Evolutionary conservation across 2,113 vertebrate species (phyloP), one percentile per base, ranked within the genome.

Genomic region (Casuarius casuarius): DNA sequence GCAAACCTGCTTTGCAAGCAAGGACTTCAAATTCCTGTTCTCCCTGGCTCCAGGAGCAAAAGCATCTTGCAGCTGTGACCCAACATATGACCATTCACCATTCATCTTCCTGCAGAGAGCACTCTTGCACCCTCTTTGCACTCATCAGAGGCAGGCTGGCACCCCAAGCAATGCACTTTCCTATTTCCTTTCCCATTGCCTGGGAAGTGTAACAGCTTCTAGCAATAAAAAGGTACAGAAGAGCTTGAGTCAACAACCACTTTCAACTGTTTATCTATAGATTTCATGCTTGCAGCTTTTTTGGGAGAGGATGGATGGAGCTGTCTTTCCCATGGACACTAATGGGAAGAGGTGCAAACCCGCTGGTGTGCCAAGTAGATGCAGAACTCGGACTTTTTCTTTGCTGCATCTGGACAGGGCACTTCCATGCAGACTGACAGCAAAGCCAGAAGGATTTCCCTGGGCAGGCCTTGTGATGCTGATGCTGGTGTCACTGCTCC

Each of bases 71-170:
- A 42, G 28, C 68, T 70, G 40, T 75, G 83, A 65, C 61, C 80
- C 90, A 80, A 15, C 5, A 0, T 10, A 48, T 51, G 44, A 44
- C 85, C 48, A 83, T 9, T n/a, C 85, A 80, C 31, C 16, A 80
- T 42, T 35, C 28, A 49, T 63, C 63, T 29, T 95, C 85, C 95
- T 88, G 72, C 88, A 93, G 72, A 38, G 85, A 86, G 75, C 76
- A 80, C 54, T 90, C 95, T 88, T 95, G 74, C 75, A 90, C 82
- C 65, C 92, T 89, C 72, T 65, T 48, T 83, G 75, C 59, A 17
- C 0, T 2, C 54, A 0, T 5, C 65, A 76, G 49, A 67, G 61
- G 10, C 68, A 80, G 40, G 54, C 79, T 92, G 79, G 85, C 76
- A 86, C 70, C 83, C 86, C 68, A 72, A 48, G 61, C 1, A 0